Base-by-base conservation (phyloP, 2,797 vertebrate species). In the Sebastes umbrosus region DNA sequence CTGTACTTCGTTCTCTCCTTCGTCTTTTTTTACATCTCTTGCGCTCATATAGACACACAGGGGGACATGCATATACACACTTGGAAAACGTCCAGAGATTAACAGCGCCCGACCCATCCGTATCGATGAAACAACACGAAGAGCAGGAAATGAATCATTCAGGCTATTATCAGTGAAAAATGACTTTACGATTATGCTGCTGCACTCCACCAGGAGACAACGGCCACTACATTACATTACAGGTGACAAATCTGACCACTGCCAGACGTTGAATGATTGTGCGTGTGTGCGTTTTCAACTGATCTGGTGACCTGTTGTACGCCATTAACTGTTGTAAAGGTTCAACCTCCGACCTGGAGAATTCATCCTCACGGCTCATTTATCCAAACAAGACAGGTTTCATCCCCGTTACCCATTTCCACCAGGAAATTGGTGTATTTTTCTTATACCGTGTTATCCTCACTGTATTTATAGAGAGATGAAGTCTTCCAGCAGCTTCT, bases 161-260 rank as follows among this genome's bases (percentile, higher is more conserved):
- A 54, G 73, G 62, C 73, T 22, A 87, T 89, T 87, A 88, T 52
- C 67, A 29, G 11, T 81, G 88, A 93, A 59, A 80, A 88, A 90
- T 78, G 50, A 77, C 82, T 87, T 84, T 73, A 87, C 86, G 84
- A 89, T 84, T 9, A 90, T 82, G 82, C 78, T 72, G 69, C 64
- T 32, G 62, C 68, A 84, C 80, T 89, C 78, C 24, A 10, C 82
- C 57, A 39, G 84, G 83, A 90, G 73, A 85, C 80, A 52, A 70
- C 22, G n/a, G 68, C 3, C 58, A 87, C 72, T 67, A 59, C 83
- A 82, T 90, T 82, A 89, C 46, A 78, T 90, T 82, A 90, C 52
- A 76, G 67, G 84, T 87, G 87, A 90, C 84, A 89, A 86, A 92
- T 90, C 60, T 66, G 85, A 84, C 83, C 78, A 60, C 76, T 25